These are phyloP conservation scores for Tragopan temminckii DNA, from an alignment of 2,797 vertebrate genomes.

Conservation along the genomic window DNA sequence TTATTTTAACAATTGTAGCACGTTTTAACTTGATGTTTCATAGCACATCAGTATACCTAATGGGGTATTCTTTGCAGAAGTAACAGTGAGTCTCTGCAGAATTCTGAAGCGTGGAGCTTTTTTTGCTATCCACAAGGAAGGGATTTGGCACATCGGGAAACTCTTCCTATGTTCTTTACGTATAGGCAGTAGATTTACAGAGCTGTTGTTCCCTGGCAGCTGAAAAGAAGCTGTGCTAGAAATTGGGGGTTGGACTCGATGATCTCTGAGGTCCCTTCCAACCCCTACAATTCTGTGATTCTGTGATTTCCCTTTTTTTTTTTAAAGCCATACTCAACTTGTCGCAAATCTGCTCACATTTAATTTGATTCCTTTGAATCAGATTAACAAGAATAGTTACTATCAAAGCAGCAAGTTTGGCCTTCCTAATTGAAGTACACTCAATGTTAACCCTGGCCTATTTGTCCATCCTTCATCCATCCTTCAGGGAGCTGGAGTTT, in stretches of 20 bases:
- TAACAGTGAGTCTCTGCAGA: not conserved
- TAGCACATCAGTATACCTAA: not conserved
- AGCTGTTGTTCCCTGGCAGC: not conserved
- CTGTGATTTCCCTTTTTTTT: accelerated
- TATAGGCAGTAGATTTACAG: not conserved
- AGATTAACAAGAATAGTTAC: not conserved
- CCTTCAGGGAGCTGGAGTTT: not conserved
- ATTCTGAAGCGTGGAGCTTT: not conserved
- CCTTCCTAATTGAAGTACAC: not conserved
- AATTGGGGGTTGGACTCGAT: no score
- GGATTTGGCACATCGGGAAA: not conserved
- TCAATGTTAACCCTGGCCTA: not conserved
- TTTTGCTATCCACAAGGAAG: not conserved
- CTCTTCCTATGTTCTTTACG: accelerated
- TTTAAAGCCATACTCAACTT: not conserved
- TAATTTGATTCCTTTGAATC: not conserved
- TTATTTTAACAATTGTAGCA: not conserved
- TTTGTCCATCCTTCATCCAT: not conserved
- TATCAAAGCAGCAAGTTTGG: not conserved
- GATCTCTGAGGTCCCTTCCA: no score
- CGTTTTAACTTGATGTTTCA: conserved; percentile 25
- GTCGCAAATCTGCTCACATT: not conserved
- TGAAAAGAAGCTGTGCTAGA: not conserved
- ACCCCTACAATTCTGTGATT: no score
- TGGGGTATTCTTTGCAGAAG: not conserved